Percentiles rank a stretch among this genome's conserved stretches.
phyloP scores from a whole-genome alignment of 2,113 vertebrate species.

The Macquaria ambigua region DNA sequence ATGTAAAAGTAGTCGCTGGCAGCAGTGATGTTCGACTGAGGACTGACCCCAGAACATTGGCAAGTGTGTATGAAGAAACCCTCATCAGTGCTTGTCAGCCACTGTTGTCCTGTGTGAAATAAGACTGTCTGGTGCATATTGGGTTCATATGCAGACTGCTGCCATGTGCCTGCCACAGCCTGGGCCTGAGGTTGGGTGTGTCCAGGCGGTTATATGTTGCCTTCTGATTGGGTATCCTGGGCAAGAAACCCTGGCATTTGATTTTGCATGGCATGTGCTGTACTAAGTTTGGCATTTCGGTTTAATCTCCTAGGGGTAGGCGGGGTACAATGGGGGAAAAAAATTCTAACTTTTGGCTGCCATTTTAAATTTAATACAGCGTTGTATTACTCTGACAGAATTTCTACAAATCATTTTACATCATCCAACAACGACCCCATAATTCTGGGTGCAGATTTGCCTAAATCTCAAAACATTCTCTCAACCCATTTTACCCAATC shows the following conservation, averaged over 20 bases:
- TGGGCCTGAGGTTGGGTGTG: slow-evolving; percentile 60
- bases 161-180: slow-evolving; percentile 59
- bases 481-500: slow-evolving; percentile 86
- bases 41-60: slow-evolving; percentile 70
- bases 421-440: not conserved
- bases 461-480: slow-evolving; percentile 59
- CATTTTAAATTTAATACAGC: slow-evolving; percentile 9
- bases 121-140: slow-evolving; percentile 65
- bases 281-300: slow-evolving; percentile 70
- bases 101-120: slow-evolving; percentile 65
- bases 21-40: slow-evolving; percentile 64
- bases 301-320: slow-evolving; percentile 71
- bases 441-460: slow-evolving; percentile 41
- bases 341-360: slow-evolving; percentile 22
- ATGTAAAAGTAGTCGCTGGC: slow-evolving; percentile 69
- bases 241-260: slow-evolving; percentile 71
- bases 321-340: slow-evolving; percentile 84
- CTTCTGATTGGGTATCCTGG: slow-evolving; percentile 82
- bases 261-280: slow-evolving; percentile 86
- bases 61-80: slow-evolving; percentile 68
- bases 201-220: slow-evolving; percentile 41
- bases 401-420: not conserved
- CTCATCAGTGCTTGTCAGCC: slow-evolving; percentile 68
- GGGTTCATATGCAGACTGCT: slow-evolving; percentile 69
- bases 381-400: not conserved